Base-by-base conservation (phyloP, 2,888 invertebrate species). In the Watsonalla cultraria region DNA sequence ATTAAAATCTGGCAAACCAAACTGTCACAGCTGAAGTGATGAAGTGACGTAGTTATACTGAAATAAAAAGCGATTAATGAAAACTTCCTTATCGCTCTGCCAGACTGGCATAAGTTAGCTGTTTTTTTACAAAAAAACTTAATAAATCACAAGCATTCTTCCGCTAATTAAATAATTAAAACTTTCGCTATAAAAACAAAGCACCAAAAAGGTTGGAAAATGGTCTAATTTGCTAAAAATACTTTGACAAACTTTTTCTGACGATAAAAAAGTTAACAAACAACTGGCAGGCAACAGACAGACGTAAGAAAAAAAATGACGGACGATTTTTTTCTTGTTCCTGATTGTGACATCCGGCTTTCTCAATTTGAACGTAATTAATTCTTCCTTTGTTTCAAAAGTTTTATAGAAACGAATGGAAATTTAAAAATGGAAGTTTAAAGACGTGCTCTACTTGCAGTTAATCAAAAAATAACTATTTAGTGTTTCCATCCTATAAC, bases 261-360 rank as follows among this genome's bases (percentile, higher is more conserved):
- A 57, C 64, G 57, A 72, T 70, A 64, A 66, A 66, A 66, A 64
- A 64, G 59, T 69, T 65, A 48, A 51, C 11, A 51, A 51, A 58
- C 56, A 48, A 46, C 37, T 49, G 37, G 37, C 13, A 0, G 9
- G 37, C 37, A 15, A 37, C 35, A 37, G 14, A 33, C 9, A 47
- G n/a, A 14, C 8, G 8, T 15, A 11, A 14, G 11, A 14, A 9
- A 11, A 11, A 39, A 39, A 49, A 37, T 49, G 48, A 37, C 15
- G 37, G 42, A 24, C 24, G 24, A 37, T 5, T 8, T 37, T 8
- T 42, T 42, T 42, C 11, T 42, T 11, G 11, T 11, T 42, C 11
- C 11, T 42, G 42, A 5, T 42, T 42, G 5, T 42, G 11, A 42
- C 42, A 42, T 42, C 42, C 9, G 42, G 42, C 42, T 42, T 42